Percentiles rank a stretch among this genome's conserved stretches.
These are phyloP conservation scores for Diadophis punctatus DNA, from an alignment of 2,113 vertebrate species.

Conservation along the genomic window DNA sequence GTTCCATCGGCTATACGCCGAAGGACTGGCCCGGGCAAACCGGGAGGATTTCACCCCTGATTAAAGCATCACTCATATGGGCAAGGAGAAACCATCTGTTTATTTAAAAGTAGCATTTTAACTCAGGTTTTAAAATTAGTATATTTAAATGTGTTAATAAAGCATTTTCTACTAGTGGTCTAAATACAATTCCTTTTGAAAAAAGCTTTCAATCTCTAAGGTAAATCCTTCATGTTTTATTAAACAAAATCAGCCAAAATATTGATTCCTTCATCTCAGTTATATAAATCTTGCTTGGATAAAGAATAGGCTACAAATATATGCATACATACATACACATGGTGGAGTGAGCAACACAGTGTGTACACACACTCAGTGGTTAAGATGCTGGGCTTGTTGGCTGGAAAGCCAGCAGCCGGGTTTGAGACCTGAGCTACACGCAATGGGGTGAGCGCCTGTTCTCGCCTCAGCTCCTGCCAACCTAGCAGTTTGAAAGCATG, in stretches of 20 bases:
- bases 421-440: background rate
- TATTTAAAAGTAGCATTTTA: constrained; percentile 41
- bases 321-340: background rate
- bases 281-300: constrained; percentile 9
- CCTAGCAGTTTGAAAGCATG: background rate
- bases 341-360: background rate
- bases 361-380: background rate
- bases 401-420: background rate
- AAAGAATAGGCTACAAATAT: constrained; percentile 10
- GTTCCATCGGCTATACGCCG: no score
- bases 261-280: background rate
- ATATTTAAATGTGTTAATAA: constrained; percentile 33
- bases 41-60: no score
- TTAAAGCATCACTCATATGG: background rate
- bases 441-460: background rate
- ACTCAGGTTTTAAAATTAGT: background rate
- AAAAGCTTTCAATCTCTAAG: constrained; percentile 14
- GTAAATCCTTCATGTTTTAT: constrained; percentile 24
- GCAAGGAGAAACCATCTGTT: constrained; percentile 23
- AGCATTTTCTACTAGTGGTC: constrained; percentile 20
- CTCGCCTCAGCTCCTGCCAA: background rate
- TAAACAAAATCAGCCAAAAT: background rate
- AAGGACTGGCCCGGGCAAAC: no score
- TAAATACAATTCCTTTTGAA: constrained; percentile 17
- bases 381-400: background rate